phyloP scores from a whole-genome alignment of 2,113 vertebrate species.

The Festucalex cinctus region DNA sequence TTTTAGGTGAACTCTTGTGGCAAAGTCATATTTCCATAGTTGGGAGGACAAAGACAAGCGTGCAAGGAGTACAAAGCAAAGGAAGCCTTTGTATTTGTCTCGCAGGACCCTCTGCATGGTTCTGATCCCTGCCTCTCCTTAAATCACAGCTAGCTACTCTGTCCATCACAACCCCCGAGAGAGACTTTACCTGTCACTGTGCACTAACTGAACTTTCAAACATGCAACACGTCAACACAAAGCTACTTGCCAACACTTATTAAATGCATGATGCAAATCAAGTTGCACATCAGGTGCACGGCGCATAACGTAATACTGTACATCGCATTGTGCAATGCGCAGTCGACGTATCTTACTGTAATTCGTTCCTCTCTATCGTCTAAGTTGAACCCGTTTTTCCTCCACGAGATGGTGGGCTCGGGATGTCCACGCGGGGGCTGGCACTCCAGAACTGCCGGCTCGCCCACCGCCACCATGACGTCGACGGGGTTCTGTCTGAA shows the following conservation, averaged over 20 bases:
- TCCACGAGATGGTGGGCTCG: slow-evolving; percentile 95
- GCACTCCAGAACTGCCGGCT: slow-evolving; percentile 90
- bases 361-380: slow-evolving; percentile 87
- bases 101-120: slow-evolving; percentile 38
- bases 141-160: slow-evolving; percentile 59
- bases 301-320: background rate
- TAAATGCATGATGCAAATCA: background rate
- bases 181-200: slow-evolving; percentile 64
- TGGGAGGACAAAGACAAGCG: slow-evolving; percentile 53
- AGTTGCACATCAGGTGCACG: background rate
- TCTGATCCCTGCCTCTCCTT: slow-evolving; percentile 54
- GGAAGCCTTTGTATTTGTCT: slow-evolving; percentile 62
- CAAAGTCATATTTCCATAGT: slow-evolving; percentile 62
- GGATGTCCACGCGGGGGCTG: slow-evolving; percentile 92
- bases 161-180: slow-evolving; percentile 63
- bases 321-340: background rate
- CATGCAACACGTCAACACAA: slow-evolving; percentile 38
- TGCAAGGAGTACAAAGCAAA: slow-evolving; percentile 63
- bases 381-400: slow-evolving; percentile 82
- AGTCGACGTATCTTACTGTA: slow-evolving; percentile 73
- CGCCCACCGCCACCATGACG: slow-evolving; percentile 88
- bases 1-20: slow-evolving; percentile 44
- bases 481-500: slow-evolving; percentile 93
- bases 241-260: background rate
- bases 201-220: slow-evolving; percentile 52